Base-by-base conservation (phyloP, 2,888 invertebrate genomes). In the Agrotis ipsilon region DNA sequence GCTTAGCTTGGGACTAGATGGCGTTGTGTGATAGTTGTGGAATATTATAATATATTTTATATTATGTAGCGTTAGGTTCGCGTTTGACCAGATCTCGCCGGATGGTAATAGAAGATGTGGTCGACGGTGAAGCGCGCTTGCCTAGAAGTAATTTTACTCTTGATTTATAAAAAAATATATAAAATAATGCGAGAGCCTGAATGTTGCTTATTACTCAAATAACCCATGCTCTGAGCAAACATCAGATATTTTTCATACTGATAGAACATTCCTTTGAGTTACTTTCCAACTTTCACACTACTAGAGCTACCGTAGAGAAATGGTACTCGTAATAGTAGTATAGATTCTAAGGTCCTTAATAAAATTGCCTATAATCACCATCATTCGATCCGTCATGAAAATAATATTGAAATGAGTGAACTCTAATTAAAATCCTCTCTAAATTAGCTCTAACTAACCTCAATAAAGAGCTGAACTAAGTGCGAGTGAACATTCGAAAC, bases 401-500 rank as follows among this genome's bases (percentile, higher is more conserved):
- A 67, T 45, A 52, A 43, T 18, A 14, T 14, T 46, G 3, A 46
- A 39, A 49, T 2, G 18, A 39, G 11, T 2, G 39, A 43, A 24
- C 3, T 16, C 24, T 43, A 43, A 60, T 32, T 48, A 43, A 45
- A 61, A 65, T 45, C 1, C 1, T 45, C 6, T 52, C 9, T n/a
- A 57, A 57, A 67, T 51, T 51, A 39, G 43, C 39, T 63, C 19
- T 45, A 66, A 66, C 54, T 45, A 66, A 66, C 54, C 62, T 54
- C 59, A 67, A 54, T 66, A 49, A 52, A 60, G 24, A 43, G 3
- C 39, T 16, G 24, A 21, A 63, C 39, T 21, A 59, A 72, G 72
- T 58, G 57, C 54, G 43, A 58, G 45, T 19, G 57, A 65, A 55
- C 51, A 68, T 72, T 75, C 32, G 3, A 46, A 67, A 51, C 52